Evolutionary conservation across 2,888 invertebrate genomes (phyloP).

Genomic region (Bellardia pandia): DNA sequence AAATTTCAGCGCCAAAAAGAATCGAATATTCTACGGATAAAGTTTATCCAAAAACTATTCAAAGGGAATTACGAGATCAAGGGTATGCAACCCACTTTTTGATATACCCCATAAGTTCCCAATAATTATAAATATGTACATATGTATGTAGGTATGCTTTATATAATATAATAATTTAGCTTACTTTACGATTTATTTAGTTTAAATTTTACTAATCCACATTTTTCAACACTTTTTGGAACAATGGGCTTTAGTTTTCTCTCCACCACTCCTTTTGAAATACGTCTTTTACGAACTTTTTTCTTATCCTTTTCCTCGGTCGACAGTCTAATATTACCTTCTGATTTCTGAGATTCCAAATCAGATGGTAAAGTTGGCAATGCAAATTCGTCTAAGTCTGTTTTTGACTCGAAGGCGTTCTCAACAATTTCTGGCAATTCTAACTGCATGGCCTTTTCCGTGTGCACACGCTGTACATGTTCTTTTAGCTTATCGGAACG

Average conservation of each 20-base stretch:
- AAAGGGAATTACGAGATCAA: too few relatives aligned
- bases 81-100: too few relatives aligned
- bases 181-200: constrained; percentile 4
- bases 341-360: constrained; percentile 12
- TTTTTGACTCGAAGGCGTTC: constrained; percentile 80
- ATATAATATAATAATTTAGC: neutral
- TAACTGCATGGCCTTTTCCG: constrained; percentile 81
- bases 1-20: too few relatives aligned
- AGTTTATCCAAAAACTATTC: too few relatives aligned
- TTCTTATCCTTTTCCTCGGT: constrained; percentile 48
- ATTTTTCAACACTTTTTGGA: constrained; percentile 38
- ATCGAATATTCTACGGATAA: too few relatives aligned
- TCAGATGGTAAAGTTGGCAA: constrained; percentile 60
- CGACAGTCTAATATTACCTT: constrained; percentile 12
- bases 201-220: constrained; percentile 5
- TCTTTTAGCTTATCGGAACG: constrained; percentile 86
- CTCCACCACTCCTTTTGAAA: constrained; percentile 63
- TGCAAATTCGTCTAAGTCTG: constrained; percentile 78
- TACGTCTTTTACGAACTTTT: constrained; percentile 64
- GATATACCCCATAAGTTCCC: too few relatives aligned
- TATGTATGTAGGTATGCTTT: too few relatives aligned
- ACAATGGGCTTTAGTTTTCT: constrained; percentile 75
- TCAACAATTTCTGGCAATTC: constrained; percentile 81
- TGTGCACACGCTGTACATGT: constrained; percentile 83
- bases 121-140: too few relatives aligned